Evolutionary conservation across 2,113 vertebrate species (phyloP).

Genomic region (Daboia siamensis): DNA sequence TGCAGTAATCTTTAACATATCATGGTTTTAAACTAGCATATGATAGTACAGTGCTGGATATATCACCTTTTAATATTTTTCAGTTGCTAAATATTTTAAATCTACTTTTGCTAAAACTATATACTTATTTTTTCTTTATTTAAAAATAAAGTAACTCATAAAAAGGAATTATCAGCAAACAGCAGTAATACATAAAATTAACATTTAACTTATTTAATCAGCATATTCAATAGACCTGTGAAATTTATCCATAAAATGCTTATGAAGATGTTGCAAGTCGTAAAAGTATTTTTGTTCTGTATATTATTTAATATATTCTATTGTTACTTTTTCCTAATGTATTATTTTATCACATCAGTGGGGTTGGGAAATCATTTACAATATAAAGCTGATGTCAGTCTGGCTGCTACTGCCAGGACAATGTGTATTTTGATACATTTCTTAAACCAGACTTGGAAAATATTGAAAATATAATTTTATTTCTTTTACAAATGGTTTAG

Average conservation of each 20-base stretch:
- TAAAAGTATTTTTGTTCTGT: not conserved
- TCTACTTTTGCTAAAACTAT: not conserved
- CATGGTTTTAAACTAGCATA: not conserved
- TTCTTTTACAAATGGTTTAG: too few species aligned
- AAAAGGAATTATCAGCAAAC: not conserved
- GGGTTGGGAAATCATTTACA: not conserved
- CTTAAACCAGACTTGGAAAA: too few species aligned
- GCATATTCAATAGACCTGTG: not conserved
- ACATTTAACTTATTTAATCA: not conserved
- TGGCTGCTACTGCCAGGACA: too few species aligned
- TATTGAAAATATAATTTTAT: too few species aligned
- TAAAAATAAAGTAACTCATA: not conserved
- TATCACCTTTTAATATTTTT: not conserved
- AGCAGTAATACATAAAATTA: not conserved
- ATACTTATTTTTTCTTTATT: not conserved
- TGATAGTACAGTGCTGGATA: not conserved
- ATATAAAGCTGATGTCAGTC: not conserved
- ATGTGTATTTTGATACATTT: too few species aligned
- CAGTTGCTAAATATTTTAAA: not conserved
- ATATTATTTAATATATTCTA: not conserved
- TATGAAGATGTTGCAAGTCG: not conserved
- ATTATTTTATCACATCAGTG: not conserved
- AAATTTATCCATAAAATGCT: not conserved
- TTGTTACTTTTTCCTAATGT: not conserved
- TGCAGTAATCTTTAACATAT: not conserved